Percentiles rank a stretch among this genome's conserved stretches.
Evolutionary conservation across 2,797 vertebrate genomes (phyloP).

Genomic region (Clarias platycephalus): DNA sequence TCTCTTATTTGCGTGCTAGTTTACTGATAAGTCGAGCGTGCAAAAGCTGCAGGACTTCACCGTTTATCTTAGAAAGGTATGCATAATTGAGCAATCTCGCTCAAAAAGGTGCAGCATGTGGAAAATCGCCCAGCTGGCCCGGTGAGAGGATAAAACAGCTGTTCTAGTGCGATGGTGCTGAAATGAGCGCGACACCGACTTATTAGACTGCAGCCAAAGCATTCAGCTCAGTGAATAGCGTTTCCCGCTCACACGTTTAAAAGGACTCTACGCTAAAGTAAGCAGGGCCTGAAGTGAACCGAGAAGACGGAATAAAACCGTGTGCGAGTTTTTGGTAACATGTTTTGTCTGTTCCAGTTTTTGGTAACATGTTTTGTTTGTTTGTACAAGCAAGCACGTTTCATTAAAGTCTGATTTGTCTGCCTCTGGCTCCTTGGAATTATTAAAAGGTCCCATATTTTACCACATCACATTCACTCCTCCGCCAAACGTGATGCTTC

Average conservation of each 20-base stretch:
- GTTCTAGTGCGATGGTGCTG: slow-evolving; percentile 7
- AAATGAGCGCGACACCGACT: not conserved
- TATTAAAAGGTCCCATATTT: not conserved
- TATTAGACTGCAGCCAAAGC: not conserved
- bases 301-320: not conserved
- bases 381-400: not conserved
- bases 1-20: not conserved
- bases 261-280: not conserved
- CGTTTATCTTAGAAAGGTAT: slow-evolving; percentile 30
- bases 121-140: slow-evolving; percentile 29
- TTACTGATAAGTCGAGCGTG: slow-evolving; percentile 8
- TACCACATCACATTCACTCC: too few species aligned
- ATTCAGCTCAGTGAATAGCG: not conserved
- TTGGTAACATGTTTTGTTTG: too few species aligned
- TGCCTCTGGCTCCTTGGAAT: not conserved
- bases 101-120: slow-evolving; percentile 17
- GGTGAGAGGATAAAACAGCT: slow-evolving; percentile 24
- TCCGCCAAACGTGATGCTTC: too few species aligned
- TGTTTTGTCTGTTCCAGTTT: too few species aligned
- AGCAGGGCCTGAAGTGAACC: too few species aligned
- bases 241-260: not conserved
- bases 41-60: not conserved
- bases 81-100: slow-evolving; percentile 30
- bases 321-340: not conserved
- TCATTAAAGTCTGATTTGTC: not conserved